Base-by-base conservation (phyloP, 2,113 vertebrate genomes). In the Formicarius rufipectus region DNA sequence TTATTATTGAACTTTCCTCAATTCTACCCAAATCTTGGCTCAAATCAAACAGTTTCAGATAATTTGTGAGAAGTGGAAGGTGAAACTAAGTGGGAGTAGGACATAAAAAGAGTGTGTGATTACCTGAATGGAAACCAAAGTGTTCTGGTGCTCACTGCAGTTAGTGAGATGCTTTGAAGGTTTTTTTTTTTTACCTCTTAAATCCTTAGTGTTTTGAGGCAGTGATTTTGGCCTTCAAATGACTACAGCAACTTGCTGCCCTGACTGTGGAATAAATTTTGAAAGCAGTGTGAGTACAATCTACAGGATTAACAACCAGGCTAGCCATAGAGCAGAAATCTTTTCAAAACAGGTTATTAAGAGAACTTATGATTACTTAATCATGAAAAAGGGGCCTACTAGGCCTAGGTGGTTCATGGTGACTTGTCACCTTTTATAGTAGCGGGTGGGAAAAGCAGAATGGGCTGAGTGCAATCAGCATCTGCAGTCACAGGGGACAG, bases 101-200 rank as follows among this genome's bases (percentile, higher is more conserved):
- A 74, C 69, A 53, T 81, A 78, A 91, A 92, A 78, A 64, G 75
- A 80, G 14, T 7, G 6, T 50, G 52, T 78, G 76, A 95, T 93
- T 90, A 67, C 74, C n/a, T 75, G 83, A 94, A 85, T 45, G 31
- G 88, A 87, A 89, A 88, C 80, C 49, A 53, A 94, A 96, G 62
- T 62, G 37, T 72, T 92, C 71, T 44, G 80, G 35, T 71, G 33
- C 56, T 92, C 76, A 30, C 47, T 81, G 72, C 45, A 77, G 55
- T 63, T 85, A 44, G 55, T 27, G 79, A 67, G 69, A 72, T 53
- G 58, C 69, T 95, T 87, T 93, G 87, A 95, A 95, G 44, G 69
- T 35, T 94, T 95, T 94, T 94, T 35, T 94, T 95, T 94, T 94
- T 84, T 40, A 53, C 17, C 49, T 39, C 56, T 79, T 93, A 92